phyloP scores from a whole-genome alignment of 1,140 invertebrate genomes.

The Reticulitermes speratus region DNA sequence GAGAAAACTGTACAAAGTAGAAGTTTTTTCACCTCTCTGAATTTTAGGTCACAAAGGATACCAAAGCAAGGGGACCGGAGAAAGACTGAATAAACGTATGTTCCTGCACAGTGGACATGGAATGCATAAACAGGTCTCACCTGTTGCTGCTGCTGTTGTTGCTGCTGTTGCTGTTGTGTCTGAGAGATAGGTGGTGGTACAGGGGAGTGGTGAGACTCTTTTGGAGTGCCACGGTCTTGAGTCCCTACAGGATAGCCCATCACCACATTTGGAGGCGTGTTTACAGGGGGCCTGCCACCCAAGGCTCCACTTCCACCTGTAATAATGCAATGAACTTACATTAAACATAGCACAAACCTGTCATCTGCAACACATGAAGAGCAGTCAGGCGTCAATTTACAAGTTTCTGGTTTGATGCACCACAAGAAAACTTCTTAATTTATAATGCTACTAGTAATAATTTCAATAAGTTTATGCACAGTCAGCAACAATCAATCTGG shows the following conservation, averaged over 20 bases:
- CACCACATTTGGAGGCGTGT: conserved; percentile 45
- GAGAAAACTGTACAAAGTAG: too few species aligned
- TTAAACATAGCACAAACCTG: background rate
- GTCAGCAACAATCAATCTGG: too few species aligned
- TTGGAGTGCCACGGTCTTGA: conserved; percentile 30
- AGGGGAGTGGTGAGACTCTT: conserved; percentile 37
- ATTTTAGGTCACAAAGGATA: too few species aligned
- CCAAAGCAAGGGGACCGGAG: too few species aligned
- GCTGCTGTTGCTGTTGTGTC: conserved; percentile 27
- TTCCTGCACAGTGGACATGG: too few species aligned
- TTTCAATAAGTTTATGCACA: too few species aligned
- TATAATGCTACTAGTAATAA: too few species aligned
- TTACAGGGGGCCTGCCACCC: conserved; percentile 30
- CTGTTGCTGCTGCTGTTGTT: conserved; percentile 34
- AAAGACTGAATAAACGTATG: too few species aligned
- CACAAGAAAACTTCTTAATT: too few species aligned
- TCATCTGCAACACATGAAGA: background rate
- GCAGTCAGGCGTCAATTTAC: too few species aligned
- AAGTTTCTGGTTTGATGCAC: too few species aligned
- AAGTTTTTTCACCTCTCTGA: too few species aligned
- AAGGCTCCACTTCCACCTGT: conserved; percentile 19
- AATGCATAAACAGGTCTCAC: background rate
- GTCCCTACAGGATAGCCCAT: conserved; percentile 42
- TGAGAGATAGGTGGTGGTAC: conserved; percentile 25
- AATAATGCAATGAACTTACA: background rate